These are phyloP conservation scores for Magallana gigas DNA, from an alignment of 1,140 invertebrate species.

Conservation along the genomic window DNA sequence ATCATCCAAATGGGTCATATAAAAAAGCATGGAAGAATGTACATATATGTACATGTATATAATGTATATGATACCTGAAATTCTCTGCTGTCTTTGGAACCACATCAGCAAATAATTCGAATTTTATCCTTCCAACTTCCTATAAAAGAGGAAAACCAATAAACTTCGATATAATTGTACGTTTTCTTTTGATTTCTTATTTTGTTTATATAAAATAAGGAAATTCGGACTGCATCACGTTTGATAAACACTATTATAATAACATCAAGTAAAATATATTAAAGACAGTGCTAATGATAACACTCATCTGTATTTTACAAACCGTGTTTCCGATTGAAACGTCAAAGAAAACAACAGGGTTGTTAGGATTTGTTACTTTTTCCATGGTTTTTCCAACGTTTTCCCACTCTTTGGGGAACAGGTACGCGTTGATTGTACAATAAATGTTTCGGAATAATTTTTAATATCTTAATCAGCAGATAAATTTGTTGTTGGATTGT, in stretches of 20 bases:
- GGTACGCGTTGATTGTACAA: too few relatives aligned
- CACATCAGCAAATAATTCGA: slow-evolving; percentile 97
- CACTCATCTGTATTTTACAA: slow-evolving; percentile 63
- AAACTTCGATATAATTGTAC: not conserved
- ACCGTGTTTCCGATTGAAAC: slow-evolving; percentile 85
- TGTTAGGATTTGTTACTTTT: slow-evolving; percentile 86
- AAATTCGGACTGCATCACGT: not conserved
- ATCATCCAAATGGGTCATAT: too few relatives aligned
- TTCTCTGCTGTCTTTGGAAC: slow-evolving; percentile 99
- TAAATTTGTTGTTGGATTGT: too few relatives aligned
- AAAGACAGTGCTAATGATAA: too few relatives aligned
- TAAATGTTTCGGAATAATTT: too few relatives aligned
- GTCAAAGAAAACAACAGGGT: slow-evolving; percentile 94
- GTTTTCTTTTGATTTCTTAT: not conserved
- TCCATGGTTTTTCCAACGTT: slow-evolving; percentile 2
- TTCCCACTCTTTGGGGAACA: too few relatives aligned
- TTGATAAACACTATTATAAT: not conserved
- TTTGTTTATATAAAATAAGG: not conserved
- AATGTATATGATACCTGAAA: slow-evolving; percentile 82
- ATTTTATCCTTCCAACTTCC: slow-evolving; percentile 95
- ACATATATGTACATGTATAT: too few relatives aligned
- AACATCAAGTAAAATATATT: not conserved
- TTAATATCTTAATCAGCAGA: too few relatives aligned
- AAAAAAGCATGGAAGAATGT: too few relatives aligned
- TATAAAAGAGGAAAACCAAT: slow-evolving; percentile 63